phyloP scores from a whole-genome alignment of 2,888 invertebrate species.

The Leptopterna dolabrata region DNA sequence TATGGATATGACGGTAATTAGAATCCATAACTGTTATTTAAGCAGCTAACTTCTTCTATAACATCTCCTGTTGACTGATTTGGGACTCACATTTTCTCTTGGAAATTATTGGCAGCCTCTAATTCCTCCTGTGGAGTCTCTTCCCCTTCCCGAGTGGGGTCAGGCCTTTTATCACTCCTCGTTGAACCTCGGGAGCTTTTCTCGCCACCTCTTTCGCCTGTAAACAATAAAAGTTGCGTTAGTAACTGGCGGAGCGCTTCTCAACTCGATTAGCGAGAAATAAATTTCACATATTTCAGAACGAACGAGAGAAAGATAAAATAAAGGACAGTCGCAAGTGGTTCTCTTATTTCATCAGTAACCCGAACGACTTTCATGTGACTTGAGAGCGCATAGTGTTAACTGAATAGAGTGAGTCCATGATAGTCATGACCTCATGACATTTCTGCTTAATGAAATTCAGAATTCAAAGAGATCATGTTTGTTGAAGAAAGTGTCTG shows the following conservation, averaged over 20 bases:
- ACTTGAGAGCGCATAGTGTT: too few relatives aligned
- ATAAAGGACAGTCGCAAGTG: too few relatives aligned
- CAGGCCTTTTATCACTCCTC: constrained; percentile 37
- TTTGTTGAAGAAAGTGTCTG: too few relatives aligned
- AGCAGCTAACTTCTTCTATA: too few relatives aligned
- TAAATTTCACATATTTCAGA: not conserved
- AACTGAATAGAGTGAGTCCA: too few relatives aligned
- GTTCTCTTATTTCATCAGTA: not conserved
- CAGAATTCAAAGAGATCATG: too few relatives aligned
- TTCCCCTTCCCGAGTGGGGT: constrained; percentile 42
- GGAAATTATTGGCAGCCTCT: constrained; percentile 48
- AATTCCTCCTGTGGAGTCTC: constrained; percentile 42
- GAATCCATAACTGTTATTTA: too few relatives aligned
- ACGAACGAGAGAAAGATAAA: not conserved
- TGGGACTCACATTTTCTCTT: constrained; percentile 35
- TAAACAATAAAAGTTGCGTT: not conserved
- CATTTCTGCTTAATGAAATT: too few relatives aligned
- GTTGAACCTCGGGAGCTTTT: constrained; percentile 44
- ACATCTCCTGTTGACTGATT: too few relatives aligned
- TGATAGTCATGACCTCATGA: too few relatives aligned
- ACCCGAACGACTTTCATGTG: not conserved
- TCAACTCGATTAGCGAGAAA: not conserved
- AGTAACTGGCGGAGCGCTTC: too few relatives aligned
- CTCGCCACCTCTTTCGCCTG: constrained; percentile 46
- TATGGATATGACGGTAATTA: too few relatives aligned